Percentiles rank a stretch among this genome's conserved stretches.
These are phyloP conservation scores for Bombylius major DNA, from an alignment of 2,888 invertebrate species.

Conservation along the genomic window DNA sequence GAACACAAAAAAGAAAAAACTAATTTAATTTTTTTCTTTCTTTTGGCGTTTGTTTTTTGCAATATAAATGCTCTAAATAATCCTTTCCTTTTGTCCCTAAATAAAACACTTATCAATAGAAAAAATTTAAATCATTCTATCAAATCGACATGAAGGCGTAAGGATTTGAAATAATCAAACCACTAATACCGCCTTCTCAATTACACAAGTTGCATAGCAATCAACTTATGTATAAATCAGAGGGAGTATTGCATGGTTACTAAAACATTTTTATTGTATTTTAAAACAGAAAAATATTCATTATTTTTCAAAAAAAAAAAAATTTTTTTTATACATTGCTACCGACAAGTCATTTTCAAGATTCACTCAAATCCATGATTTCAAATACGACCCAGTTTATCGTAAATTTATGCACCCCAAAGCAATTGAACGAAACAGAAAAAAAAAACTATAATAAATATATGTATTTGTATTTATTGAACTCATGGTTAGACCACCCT, in stretches of 20 bases:
- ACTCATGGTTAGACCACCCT: slow-evolving; percentile 1
- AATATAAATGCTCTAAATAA: too few species aligned
- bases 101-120: too few species aligned
- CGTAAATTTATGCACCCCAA: not conserved
- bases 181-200: not conserved
- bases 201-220: not conserved
- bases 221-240: not conserved
- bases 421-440: not conserved
- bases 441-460: too few species aligned
- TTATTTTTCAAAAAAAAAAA: too few species aligned
- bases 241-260: not conserved
- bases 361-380: not conserved
- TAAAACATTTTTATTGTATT: too few species aligned
- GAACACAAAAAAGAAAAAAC: too few species aligned
- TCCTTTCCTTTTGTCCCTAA: too few species aligned
- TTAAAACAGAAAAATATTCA: too few species aligned
- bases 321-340: not conserved
- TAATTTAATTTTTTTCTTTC: too few species aligned
- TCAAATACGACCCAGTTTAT: not conserved
- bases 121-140: not conserved
- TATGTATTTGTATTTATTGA: too few species aligned
- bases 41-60: too few species aligned
- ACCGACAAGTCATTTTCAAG: not conserved
- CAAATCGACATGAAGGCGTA: not conserved
- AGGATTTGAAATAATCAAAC: not conserved